Evolutionary conservation across 2,888 invertebrate species (phyloP), one percentile per base, ranked within the genome.

Genomic region (Sphecodes monilicornis): DNA sequence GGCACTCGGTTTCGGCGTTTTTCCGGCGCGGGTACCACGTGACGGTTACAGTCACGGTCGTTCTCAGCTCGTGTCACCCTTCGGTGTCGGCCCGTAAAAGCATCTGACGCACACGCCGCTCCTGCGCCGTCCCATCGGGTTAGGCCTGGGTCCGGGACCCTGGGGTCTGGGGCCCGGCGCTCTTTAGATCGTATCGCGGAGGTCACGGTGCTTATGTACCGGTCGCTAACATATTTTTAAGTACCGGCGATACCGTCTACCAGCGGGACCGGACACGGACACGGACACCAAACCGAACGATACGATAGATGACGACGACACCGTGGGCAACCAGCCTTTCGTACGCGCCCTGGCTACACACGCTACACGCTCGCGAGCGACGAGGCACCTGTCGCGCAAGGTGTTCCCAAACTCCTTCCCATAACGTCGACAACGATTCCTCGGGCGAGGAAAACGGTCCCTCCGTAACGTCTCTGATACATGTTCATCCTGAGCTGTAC

Each of bases 121-220:
- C n/a, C n/a, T 10, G 1, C 50, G 22, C 50, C 50, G 50, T 77
- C 80, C 82, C 87, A 85, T 80, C 81, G 78, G 85, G 72, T 87
- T 57, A 68, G 32, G 3, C 66, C n/a, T 29, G 46, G 64, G 64
- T 29, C 32, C 64, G 64, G 64, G 64, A 86, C 36, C 66, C 66
- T 50, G n/a, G 46, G 60, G 85, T 22, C 66, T 36, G 60, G 32
- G 46, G 85, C 85, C 80, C 88, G 76, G 75, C 64, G 69, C 85
- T 86, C 89, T 93, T 91, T 90, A 94, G 94, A 94, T 94, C 90
- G 82, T 94, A 94, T 94, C 94, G 90, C 91, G 90, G 92, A 94
- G 94, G 94, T 94, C 94, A 94, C 93, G 94, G 94, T 94, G 92
- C 93, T 94, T 94, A 94, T 93, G 92, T 91, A 91, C 91, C 91